A percentile compares a stretch with the other conserved stretches of the same genome.
Evolutionary conservation across 2,113 vertebrate species (phyloP).

Genomic region (Callopanchax toddi): DNA sequence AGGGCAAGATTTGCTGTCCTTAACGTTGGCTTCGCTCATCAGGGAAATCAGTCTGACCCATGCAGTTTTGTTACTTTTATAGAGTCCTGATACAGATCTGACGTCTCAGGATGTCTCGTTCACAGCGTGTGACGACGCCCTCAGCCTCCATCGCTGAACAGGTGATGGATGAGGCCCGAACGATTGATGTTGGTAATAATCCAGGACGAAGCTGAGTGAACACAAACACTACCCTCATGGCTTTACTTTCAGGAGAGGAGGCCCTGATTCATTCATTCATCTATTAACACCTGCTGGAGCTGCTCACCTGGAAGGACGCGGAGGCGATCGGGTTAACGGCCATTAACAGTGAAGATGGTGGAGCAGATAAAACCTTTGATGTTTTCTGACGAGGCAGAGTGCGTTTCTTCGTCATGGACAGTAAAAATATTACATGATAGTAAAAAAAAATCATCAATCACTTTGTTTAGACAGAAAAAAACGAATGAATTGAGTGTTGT

Average conservation of each 20-base stretch:
- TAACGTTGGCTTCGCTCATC: constrained; percentile 30
- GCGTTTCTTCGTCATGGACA: constrained; percentile 17
- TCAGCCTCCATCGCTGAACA: constrained; percentile 62
- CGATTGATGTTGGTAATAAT: constrained; percentile 70
- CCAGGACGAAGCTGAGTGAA: constrained; percentile 54
- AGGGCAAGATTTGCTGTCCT: constrained; percentile 40
- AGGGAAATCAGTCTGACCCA: constrained; percentile 60
- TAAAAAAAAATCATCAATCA: neutral
- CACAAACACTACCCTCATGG: constrained; percentile 76
- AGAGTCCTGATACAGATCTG: constrained; percentile 53
- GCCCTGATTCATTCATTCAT: constrained; percentile 54
- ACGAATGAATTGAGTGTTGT: too few relatives aligned
- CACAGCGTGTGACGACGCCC: constrained; percentile 72
- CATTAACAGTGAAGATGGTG: constrained; percentile 44
- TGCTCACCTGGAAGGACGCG: constrained; percentile 55
- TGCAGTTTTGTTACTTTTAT: constrained; percentile 64
- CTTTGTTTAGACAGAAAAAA: neutral
- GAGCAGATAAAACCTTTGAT: constrained; percentile 50
- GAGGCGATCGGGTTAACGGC: constrained; percentile 71
- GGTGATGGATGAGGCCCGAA: constrained; percentile 56
- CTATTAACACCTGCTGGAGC: constrained; percentile 67
- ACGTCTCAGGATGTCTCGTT: constrained; percentile 59
- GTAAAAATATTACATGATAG: too few relatives aligned
- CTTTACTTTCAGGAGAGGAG: constrained; percentile 60
- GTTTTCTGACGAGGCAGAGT: constrained; percentile 28